These are phyloP conservation scores for Odocoileus hemionus DNA, from an alignment of 2,113 vertebrate species.

Conservation along the genomic window DNA sequence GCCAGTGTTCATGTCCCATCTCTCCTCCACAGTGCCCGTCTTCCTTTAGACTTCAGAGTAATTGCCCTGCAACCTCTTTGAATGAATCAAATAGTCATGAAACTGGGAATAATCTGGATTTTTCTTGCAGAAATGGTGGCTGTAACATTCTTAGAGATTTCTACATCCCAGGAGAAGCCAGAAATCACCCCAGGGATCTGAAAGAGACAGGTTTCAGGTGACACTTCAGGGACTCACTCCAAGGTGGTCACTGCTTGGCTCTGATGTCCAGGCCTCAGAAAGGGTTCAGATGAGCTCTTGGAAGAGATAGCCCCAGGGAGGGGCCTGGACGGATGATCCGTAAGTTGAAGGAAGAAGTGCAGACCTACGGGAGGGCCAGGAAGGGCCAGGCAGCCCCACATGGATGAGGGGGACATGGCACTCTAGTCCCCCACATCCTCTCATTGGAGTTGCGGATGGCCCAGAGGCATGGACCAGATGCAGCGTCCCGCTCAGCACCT, in stretches of 20 bases:
- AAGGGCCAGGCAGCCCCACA: too few relatives aligned
- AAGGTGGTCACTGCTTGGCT: background rate
- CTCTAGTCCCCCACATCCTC: background rate
- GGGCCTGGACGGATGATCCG: accelerated
- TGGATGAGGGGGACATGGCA: background rate
- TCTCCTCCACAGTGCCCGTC: accelerated
- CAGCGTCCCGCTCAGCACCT: background rate
- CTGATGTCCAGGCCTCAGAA: background rate
- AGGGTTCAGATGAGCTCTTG: background rate
- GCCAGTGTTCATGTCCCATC: background rate
- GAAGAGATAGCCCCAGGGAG: background rate
- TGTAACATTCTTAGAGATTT: background rate
- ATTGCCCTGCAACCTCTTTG: background rate
- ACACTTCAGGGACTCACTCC: background rate
- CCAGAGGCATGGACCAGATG: background rate
- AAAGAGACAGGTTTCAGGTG: background rate
- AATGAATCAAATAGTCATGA: background rate
- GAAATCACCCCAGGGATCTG: too few relatives aligned
- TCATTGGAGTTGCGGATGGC: background rate
- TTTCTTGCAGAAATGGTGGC: background rate
- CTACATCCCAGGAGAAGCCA: background rate
- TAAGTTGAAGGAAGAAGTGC: background rate
- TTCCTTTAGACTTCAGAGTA: background rate
- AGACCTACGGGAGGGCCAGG: background rate
- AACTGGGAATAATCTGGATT: background rate